phyloP scores from a whole-genome alignment of 1,140 invertebrate species.

The Drosophila melanica region DNA sequence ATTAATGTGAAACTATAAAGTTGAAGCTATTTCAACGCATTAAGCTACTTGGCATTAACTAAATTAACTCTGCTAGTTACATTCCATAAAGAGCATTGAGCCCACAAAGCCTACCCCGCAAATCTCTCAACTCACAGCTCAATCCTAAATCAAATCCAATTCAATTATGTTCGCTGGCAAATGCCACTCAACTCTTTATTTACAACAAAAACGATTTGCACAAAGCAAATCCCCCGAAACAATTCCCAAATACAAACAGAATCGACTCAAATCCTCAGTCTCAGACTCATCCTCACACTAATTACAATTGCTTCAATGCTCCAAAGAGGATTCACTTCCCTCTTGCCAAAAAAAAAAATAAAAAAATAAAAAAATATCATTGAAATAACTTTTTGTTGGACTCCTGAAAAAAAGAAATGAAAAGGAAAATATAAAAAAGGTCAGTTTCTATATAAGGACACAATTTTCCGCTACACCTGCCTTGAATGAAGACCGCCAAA shows the following conservation, averaged over 20 bases:
- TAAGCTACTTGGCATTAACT: background rate
- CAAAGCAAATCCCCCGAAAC: slow-evolving; percentile 34
- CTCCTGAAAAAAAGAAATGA: slow-evolving; percentile 17
- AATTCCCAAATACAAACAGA: slow-evolving; percentile 40
- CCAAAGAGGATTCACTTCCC: slow-evolving; percentile 4
- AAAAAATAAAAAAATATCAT: slow-evolving; percentile 31
- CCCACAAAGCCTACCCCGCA: slow-evolving; percentile 9
- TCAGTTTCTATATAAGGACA: slow-evolving; percentile 35
- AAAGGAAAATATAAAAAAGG: slow-evolving; percentile 21
- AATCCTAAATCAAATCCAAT: slow-evolving; percentile 38
- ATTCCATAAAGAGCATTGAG: background rate
- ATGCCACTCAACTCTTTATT: slow-evolving; percentile 41
- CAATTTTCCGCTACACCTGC: slow-evolving; percentile 56
- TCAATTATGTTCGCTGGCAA: slow-evolving; percentile 44
- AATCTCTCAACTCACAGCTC: slow-evolving; percentile 16
- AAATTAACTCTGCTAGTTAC: background rate
- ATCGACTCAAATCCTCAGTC: slow-evolving; percentile 34
- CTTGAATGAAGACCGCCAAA: slow-evolving; percentile 37
- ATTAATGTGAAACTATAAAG: too few relatives aligned
- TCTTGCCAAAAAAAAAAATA: background rate
- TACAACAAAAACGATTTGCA: slow-evolving; percentile 30
- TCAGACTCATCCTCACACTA: slow-evolving; percentile 40
- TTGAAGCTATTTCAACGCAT: background rate
- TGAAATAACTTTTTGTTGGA: slow-evolving; percentile 35
- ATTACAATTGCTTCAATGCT: slow-evolving; percentile 53